These are phyloP conservation scores for Elanus axillaris DNA, from an alignment of 2,113 vertebrate genomes.

Conservation along the genomic window DNA sequence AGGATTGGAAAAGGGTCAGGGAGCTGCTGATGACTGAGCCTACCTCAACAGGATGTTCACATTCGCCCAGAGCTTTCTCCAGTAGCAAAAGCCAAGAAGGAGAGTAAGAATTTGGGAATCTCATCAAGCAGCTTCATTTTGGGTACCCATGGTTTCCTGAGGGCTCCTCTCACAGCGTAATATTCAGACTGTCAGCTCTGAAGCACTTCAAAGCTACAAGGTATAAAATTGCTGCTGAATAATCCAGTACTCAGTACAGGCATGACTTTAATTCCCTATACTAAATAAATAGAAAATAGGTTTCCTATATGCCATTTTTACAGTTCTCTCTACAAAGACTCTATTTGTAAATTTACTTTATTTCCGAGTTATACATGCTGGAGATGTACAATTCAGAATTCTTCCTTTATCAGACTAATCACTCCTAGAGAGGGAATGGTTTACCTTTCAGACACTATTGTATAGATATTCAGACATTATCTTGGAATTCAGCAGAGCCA, in stretches of 20 bases:
- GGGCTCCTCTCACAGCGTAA: not conserved
- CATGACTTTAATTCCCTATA: not conserved
- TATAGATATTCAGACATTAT: not conserved
- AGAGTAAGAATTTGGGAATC: not conserved
- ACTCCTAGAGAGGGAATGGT: not conserved
- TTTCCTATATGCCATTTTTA: not conserved
- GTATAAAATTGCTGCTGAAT: not conserved
- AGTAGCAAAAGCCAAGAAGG: not conserved
- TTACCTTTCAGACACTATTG: not conserved
- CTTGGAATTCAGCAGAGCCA: not conserved
- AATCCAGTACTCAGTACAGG: not conserved
- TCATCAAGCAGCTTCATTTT: not conserved
- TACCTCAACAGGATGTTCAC: fast-evolving
- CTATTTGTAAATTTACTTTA: not conserved
- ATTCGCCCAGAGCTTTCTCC: not conserved
- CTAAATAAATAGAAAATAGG: not conserved
- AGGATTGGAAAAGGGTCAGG: not conserved
- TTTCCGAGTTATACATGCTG: not conserved
- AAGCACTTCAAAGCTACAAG: not conserved
- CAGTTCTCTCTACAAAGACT: not conserved
- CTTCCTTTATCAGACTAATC: not conserved
- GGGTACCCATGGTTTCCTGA: not conserved
- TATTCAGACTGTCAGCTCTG: not conserved
- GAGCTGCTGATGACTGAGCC: not conserved
- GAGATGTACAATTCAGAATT: not conserved